Percentiles rank a stretch among this genome's conserved stretches.
These are phyloP conservation scores for Leptosomus discolor DNA, from an alignment of 2,113 vertebrate species.

Conservation along the genomic window DNA sequence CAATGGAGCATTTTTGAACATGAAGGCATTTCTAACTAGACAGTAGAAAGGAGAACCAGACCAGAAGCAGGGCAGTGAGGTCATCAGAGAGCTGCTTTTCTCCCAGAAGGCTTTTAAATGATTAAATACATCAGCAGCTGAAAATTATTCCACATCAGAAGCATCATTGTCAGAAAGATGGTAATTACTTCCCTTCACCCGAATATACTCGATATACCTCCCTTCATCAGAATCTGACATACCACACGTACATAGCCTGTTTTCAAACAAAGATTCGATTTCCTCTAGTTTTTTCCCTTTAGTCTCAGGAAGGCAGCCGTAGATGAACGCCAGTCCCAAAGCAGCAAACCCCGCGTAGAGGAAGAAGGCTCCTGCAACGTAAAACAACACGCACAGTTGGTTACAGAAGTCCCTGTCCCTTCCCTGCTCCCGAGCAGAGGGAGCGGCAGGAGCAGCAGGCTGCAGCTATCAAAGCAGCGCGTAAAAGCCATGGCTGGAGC, in stretches of 20 bases:
- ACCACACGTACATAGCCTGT: slow-evolving; percentile 91
- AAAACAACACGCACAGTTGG: not conserved
- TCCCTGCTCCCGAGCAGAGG: not conserved
- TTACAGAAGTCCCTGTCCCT: not conserved
- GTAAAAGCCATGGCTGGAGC: not conserved
- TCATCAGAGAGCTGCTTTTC: slow-evolving; percentile 68
- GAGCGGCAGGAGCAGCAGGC: not conserved
- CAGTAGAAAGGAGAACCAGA: slow-evolving; percentile 72
- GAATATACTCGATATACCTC: slow-evolving; percentile 96
- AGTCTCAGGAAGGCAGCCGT: slow-evolving; percentile 95
- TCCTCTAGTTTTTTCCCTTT: slow-evolving; percentile 94
- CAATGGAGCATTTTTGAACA: slow-evolving; percentile 51
- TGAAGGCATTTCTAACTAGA: slow-evolving; percentile 62
- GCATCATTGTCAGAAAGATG: slow-evolving; percentile 98
- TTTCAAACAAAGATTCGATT: slow-evolving; percentile 94
- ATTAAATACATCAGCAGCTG: slow-evolving; percentile 64
- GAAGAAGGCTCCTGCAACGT: slow-evolving; percentile 90
- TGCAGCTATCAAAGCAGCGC: not conserved
- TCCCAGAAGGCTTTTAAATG: slow-evolving; percentile 70
- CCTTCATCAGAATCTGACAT: slow-evolving; percentile 90
- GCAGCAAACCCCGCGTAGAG: slow-evolving; percentile 89
- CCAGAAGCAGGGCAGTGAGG: slow-evolving; percentile 77
- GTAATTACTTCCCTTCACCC: slow-evolving; percentile 98
- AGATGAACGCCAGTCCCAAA: slow-evolving; percentile 89
- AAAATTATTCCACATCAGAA: slow-evolving; percentile 90